A percentile compares a stretch with the other conserved stretches of the same genome.
Conservation (phyloP, 2,797 vertebrate species). For the Anableps anableps region DNA sequence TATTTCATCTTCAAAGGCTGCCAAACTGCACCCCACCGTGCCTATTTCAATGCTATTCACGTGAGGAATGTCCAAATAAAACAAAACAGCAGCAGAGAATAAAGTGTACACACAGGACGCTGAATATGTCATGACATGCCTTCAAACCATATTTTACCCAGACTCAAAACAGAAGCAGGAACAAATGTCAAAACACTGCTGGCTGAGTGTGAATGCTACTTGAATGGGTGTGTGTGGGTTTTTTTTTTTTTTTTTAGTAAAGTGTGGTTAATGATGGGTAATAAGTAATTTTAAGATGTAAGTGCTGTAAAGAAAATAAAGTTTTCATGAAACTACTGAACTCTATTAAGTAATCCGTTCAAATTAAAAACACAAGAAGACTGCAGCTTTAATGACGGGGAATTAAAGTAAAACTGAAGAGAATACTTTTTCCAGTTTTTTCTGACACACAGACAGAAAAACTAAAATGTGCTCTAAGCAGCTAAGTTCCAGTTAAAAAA, state of each 20-base stretch:
- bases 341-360: not conserved
- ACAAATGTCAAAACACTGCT: conserved; percentile 40
- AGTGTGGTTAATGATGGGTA: not conserved
- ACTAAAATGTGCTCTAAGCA: not conserved
- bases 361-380: not conserved
- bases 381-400: not conserved
- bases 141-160: conserved; percentile 34
- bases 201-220: conserved; percentile 34
- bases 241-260: too few species aligned
- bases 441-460: not conserved
- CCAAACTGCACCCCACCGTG: conserved; percentile 67
- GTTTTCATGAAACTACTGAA: not conserved
- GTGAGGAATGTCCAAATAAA: conserved; percentile 81
- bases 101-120: conserved; percentile 69
- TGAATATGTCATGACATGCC: conserved; percentile 68
- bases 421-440: not conserved
- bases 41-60: conserved; percentile 74
- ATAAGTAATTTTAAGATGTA: not conserved
- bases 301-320: not conserved
- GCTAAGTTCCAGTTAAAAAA: not conserved
- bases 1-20: conserved; percentile 72
- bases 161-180: conserved; percentile 58
- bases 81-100: conserved; percentile 71
- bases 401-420: not conserved
- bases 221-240: not conserved